Evolutionary conservation across 2,888 invertebrate species (phyloP).

Genomic region (Stenodema calcarata): DNA sequence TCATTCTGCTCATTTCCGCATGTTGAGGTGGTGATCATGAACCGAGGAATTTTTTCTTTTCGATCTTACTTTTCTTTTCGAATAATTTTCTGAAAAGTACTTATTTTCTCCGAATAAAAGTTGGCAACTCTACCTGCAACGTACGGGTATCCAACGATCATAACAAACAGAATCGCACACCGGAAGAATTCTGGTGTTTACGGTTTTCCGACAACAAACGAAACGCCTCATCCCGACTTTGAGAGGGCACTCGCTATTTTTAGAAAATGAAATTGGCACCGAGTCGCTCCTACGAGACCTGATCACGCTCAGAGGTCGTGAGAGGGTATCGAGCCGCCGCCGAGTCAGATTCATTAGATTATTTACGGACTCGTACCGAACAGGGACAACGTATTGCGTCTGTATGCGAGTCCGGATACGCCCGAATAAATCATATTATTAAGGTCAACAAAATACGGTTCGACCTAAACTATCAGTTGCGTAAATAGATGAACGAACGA

Average conservation of each 20-base stretch:
- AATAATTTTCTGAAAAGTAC: too few relatives aligned
- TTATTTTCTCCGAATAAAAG: too few relatives aligned
- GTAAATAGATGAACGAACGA: too few relatives aligned
- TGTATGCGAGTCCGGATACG: not conserved
- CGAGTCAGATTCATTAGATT: not conserved
- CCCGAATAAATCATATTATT: not conserved
- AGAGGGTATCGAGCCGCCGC: not conserved
- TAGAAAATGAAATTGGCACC: not conserved
- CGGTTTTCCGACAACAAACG: too few relatives aligned
- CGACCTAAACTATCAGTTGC: not conserved
- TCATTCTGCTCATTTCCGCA: too few relatives aligned
- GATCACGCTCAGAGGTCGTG: conserved; percentile 5
- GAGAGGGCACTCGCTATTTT: not conserved
- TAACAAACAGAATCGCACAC: too few relatives aligned
- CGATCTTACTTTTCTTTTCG: too few relatives aligned
- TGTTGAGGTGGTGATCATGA: too few relatives aligned
- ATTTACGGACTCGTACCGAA: not conserved
- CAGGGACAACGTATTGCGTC: not conserved
- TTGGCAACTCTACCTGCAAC: too few relatives aligned
- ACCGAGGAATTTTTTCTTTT: too few relatives aligned
- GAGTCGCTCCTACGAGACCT: not conserved
- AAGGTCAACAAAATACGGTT: not conserved
- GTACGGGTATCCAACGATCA: too few relatives aligned
- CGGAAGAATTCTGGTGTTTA: too few relatives aligned
- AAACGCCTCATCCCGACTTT: not conserved